Conservation (phyloP, 2,888 invertebrate species). For the Druceiella hillmani region DNA sequence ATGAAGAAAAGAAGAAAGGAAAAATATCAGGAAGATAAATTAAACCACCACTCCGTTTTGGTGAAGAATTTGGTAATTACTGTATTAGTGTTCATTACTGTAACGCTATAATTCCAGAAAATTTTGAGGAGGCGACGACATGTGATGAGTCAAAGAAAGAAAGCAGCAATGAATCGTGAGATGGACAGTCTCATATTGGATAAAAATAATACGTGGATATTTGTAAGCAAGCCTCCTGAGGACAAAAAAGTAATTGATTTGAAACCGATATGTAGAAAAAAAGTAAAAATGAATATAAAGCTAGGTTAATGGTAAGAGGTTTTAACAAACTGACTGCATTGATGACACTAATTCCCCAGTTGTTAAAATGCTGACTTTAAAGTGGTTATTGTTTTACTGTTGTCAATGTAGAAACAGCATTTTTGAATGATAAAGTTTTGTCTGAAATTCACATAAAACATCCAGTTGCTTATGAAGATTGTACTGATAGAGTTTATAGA, state of each 20-base stretch:
- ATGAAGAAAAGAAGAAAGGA: slow-evolving; percentile 15
- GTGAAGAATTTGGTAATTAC: slow-evolving; percentile 18
- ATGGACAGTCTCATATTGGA: slow-evolving; percentile 26
- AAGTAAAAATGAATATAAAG: slow-evolving; percentile 23
- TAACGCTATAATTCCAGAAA: slow-evolving; percentile 25
- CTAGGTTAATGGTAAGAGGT: slow-evolving; percentile 19
- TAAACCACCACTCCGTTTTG: slow-evolving; percentile 17
- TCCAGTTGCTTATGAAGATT: slow-evolving; percentile 26
- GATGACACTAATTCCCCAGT: slow-evolving; percentile 24
- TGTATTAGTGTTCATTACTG: slow-evolving; percentile 25
- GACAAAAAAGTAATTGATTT: slow-evolving; percentile 27
- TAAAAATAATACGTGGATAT: slow-evolving; percentile 29
- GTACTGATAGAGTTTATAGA: slow-evolving; percentile 26
- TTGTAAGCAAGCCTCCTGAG: slow-evolving; percentile 25
- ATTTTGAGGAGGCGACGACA: slow-evolving; percentile 27
- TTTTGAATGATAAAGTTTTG: slow-evolving; percentile 24
- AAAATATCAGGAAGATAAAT: slow-evolving; percentile 15
- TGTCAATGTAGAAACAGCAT: slow-evolving; percentile 27
- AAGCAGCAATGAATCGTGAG: slow-evolving; percentile 27
- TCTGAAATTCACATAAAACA: slow-evolving; percentile 27
- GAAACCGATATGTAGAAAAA: slow-evolving; percentile 29
- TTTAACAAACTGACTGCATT: slow-evolving; percentile 17
- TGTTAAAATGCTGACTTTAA: slow-evolving; percentile 28
- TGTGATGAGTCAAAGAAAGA: slow-evolving; percentile 22
- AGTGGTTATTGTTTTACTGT: slow-evolving; percentile 26